Percentiles rank a stretch among this genome's conserved stretches.
phyloP scores from a whole-genome alignment of 2,113 vertebrate species.

The Harpagus bidentatus region DNA sequence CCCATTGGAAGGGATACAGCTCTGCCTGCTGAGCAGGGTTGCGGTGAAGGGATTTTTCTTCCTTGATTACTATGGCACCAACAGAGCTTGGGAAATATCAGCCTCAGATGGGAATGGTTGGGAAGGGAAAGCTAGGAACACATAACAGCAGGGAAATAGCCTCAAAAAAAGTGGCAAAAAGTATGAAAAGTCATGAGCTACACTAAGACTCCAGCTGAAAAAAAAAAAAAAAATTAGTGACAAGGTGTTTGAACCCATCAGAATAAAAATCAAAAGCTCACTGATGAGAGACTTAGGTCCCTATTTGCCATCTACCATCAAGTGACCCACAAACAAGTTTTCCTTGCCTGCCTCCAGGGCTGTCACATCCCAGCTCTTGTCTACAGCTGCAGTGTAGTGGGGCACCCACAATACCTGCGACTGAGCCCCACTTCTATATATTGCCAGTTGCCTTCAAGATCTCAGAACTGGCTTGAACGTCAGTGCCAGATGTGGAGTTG shows the following conservation, averaged over 20 bases:
- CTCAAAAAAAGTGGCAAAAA: background rate
- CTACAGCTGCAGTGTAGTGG: background rate
- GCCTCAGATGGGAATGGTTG: background rate
- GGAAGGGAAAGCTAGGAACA: background rate
- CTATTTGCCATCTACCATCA: background rate
- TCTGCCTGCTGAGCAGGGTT: background rate
- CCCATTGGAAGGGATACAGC: background rate
- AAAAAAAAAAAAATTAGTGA: no score
- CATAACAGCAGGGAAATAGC: background rate
- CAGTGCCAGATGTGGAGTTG: background rate
- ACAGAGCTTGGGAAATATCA: background rate
- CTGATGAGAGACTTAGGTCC: background rate
- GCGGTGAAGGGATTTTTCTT: background rate
- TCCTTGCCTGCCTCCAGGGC: background rate
- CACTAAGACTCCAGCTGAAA: background rate
- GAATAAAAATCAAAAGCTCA: background rate
- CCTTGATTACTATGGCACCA: background rate
- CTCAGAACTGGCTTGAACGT: background rate
- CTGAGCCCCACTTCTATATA: background rate
- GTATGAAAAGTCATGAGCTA: background rate
- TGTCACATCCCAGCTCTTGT: background rate
- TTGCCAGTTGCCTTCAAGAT: background rate
- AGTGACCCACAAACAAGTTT: background rate
- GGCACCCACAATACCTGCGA: background rate
- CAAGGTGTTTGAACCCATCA: background rate